Evolutionary conservation across 2,797 vertebrate genomes (phyloP), one percentile per base, ranked within the genome.

Genomic region (Dermochelys coriacea): DNA sequence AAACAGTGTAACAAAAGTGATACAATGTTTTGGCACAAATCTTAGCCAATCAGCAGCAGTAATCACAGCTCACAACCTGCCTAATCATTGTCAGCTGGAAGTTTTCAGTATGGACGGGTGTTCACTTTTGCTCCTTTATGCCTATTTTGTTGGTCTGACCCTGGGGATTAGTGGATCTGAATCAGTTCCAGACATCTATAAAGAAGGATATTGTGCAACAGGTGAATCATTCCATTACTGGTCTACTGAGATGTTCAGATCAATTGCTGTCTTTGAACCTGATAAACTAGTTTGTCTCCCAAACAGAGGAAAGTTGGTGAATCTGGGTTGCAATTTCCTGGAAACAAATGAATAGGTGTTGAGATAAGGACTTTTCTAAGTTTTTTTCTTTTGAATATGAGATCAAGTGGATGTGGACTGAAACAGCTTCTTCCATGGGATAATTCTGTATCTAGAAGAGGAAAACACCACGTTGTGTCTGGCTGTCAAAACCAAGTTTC

Each of bases 281-380:
- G 68, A 2, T 85, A 61, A 87, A 89, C 93, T 95, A 85, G 87
- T 89, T 49, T 59, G 78, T 80, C 84, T 82, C 59, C 59, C 10
- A 80, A 91, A 68, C 21, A 23, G 9, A 15, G 41, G 47, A 90
- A 92, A 93, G 11, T 82, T 84, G 92, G 83, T 57, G 85, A 91
- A 80, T 11, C 15, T 54, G 1, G 8, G 81, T 95, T 90, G 37
- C 1, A 83, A 87, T 87, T 96, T 27, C 49, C 68, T 45, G 86
- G 74, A 94, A 74, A 84, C 0, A 87, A 87, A 86, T 64, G 3
- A 82, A 49, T 89, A 80, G 3, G 71, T 93, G 14, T 61, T 61
- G 59, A 61, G 14, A 31, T 31, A 31, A 61, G 59, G 31, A 61
- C 31, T 61, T 61, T 34, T 61, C 59, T 34, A 34, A 29, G 51